phyloP scores from a whole-genome alignment of 2,113 vertebrate species.

The Alaudala cheleensis region DNA sequence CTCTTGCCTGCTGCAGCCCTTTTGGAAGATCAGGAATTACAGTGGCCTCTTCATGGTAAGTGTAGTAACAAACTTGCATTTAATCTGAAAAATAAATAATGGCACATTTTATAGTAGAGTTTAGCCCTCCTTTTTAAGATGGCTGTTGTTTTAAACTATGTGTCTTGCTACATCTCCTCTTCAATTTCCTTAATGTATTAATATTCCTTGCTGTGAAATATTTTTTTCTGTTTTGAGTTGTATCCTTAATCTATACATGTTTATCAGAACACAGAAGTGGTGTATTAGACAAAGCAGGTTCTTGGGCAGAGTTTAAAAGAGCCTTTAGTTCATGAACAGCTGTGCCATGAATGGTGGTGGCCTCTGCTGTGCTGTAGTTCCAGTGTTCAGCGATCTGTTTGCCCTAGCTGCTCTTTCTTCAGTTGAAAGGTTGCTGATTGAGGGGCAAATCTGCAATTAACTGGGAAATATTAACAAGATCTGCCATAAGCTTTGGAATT shows the following conservation, averaged over 20 bases:
- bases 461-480: neutral
- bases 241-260: neutral
- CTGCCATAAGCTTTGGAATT: neutral
- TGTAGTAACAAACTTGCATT: neutral
- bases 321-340: neutral
- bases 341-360: neutral
- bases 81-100: neutral
- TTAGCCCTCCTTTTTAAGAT: neutral
- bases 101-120: neutral
- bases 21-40: conserved; percentile 95
- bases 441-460: neutral
- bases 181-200: neutral
- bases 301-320: neutral
- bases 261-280: neutral
- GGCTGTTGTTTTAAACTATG: neutral
- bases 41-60: conserved; percentile 97
- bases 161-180: neutral
- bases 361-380: neutral
- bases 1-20: conserved; percentile 91
- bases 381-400: rapidly evolving
- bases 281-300: neutral
- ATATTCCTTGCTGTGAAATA: neutral
- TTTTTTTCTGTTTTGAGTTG: neutral
- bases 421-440: neutral
- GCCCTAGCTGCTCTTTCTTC: neutral